Conservation (phyloP, 2,113 vertebrate species). For the Microcebus lehilahytsara region DNA sequence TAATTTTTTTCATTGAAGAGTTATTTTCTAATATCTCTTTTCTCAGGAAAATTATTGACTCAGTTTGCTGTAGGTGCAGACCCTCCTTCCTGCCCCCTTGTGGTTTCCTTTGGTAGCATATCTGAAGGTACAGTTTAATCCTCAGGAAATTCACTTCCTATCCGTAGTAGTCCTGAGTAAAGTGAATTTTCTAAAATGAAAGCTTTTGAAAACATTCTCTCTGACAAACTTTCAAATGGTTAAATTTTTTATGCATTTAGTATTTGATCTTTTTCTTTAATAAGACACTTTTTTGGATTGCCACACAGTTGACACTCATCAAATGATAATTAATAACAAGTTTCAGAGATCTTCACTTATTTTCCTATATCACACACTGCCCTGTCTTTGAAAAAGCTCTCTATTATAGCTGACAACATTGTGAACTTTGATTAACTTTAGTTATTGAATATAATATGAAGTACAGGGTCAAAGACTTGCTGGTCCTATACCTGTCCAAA, state of each 20-base stretch:
- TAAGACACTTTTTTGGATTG: neutral
- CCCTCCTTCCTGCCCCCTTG: too few relatives aligned
- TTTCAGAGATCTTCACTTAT: neutral
- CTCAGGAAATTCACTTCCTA: constrained; percentile 36
- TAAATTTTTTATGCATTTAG: neutral
- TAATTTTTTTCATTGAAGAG: neutral
- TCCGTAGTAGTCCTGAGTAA: neutral
- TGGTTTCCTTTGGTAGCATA: neutral
- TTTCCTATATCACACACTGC: neutral
- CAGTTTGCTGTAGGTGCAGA: neutral
- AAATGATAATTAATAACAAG: neutral
- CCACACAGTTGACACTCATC: neutral
- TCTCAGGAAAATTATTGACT: neutral
- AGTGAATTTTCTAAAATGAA: constrained; percentile 37
- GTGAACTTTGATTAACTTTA: neutral
- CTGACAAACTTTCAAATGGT: neutral
- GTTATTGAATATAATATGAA: neutral
- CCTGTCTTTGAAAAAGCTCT: neutral
- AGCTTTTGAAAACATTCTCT: constrained; percentile 7
- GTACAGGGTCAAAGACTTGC: neutral
- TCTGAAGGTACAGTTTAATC: neutral
- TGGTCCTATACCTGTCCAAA: neutral
- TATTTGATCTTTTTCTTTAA: constrained; percentile 29
- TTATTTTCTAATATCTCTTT: neutral
- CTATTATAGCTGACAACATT: neutral